These are phyloP conservation scores for Emmelina monodactyla DNA, from an alignment of 2,888 invertebrate genomes.

Conservation along the genomic window DNA sequence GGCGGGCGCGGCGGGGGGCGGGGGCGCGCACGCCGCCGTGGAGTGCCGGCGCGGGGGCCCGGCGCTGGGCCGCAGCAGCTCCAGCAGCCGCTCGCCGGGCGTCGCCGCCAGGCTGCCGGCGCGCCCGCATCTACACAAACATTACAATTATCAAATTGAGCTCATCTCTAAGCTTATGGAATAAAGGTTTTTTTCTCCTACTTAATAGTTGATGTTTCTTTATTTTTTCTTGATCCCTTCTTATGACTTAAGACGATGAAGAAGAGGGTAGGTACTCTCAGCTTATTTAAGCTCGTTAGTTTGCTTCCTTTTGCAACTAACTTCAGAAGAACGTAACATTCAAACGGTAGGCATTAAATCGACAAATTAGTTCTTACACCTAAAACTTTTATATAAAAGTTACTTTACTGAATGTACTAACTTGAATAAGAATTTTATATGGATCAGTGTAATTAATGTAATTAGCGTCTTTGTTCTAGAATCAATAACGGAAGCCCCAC, in stretches of 20 bases:
- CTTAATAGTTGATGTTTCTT: background rate
- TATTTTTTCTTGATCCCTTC: background rate
- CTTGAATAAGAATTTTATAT: no score
- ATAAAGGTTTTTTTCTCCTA: background rate
- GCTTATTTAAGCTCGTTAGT: background rate
- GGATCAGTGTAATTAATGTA: no score
- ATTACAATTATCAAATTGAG: no score
- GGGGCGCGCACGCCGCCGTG: constrained; percentile 44
- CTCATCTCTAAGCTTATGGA: no score
- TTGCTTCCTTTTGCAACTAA: background rate
- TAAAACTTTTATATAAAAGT: no score
- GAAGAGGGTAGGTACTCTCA: background rate
- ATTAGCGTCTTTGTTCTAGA: no score
- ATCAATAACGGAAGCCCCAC: no score
- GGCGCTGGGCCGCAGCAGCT: constrained; percentile 53
- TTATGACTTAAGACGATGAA: background rate
- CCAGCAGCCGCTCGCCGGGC: constrained; percentile 61
- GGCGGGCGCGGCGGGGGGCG: constrained; percentile 21
- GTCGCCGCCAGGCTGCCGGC: constrained; percentile 58
- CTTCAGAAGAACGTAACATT: no score
- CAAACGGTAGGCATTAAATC: no score
- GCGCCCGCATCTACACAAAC: constrained; percentile 41
- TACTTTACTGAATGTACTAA: no score
- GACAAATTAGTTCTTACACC: no score
- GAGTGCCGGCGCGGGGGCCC: constrained; percentile 56